Conservation (phyloP, 2,113 vertebrate genomes). For the Anser brachyrhynchus region DNA sequence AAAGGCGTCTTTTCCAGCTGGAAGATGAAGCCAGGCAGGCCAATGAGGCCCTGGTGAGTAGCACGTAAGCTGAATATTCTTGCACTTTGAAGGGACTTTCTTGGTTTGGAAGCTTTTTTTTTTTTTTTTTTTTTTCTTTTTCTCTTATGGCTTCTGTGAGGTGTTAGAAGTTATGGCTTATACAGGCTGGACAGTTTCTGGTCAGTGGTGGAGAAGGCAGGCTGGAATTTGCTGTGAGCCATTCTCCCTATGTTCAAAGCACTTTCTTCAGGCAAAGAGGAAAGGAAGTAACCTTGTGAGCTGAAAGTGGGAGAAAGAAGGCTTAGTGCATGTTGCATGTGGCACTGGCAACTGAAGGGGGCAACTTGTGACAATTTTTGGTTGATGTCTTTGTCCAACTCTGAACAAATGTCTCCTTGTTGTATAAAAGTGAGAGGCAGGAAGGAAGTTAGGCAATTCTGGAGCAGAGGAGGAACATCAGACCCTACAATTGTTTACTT, state of each 20-base stretch:
- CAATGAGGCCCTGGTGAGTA: constrained; percentile 88
- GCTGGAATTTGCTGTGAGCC: background rate
- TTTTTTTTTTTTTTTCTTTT: background rate
- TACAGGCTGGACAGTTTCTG: background rate
- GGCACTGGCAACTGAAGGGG: background rate
- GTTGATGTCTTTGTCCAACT: background rate
- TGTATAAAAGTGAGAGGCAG: background rate
- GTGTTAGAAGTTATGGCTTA: background rate
- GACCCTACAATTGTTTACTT: background rate
- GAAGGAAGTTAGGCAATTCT: background rate
- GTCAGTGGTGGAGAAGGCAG: background rate
- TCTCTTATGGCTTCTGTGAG: background rate
- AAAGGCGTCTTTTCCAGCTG: constrained; percentile 88
- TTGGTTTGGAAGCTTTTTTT: background rate
- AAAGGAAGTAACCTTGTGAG: background rate
- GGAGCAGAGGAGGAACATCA: background rate
- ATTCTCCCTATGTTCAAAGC: background rate
- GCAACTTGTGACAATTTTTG: background rate
- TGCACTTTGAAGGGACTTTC: background rate
- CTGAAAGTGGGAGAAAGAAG: background rate
- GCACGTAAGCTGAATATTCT: background rate
- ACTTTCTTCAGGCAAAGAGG: background rate
- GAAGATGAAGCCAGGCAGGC: constrained; percentile 90
- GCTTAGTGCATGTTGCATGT: background rate
- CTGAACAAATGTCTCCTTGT: background rate